Percentiles rank a stretch among this genome's conserved stretches.
Conservation (phyloP, 2,888 invertebrate genomes). For the Mythimna albipuncta region DNA sequence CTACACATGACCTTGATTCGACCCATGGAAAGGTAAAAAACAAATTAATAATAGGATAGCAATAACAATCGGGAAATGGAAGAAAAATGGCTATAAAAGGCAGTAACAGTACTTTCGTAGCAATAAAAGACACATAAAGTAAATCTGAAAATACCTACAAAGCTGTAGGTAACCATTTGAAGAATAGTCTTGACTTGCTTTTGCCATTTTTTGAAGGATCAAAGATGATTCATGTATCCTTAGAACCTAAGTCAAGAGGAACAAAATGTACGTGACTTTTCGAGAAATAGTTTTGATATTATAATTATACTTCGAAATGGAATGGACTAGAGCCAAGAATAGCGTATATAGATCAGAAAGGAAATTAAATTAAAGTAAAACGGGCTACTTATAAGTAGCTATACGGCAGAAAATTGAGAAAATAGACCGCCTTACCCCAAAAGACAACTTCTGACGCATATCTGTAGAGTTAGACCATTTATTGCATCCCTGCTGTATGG, state of each 20-base stretch:
- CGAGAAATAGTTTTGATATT: slow-evolving; percentile 4
- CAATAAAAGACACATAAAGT: slow-evolving; percentile 3
- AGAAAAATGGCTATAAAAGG: neutral
- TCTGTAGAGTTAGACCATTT: too few species aligned
- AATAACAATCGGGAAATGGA: neutral
- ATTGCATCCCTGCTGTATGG: too few species aligned
- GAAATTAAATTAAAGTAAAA: neutral
- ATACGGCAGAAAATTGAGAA: too few species aligned
- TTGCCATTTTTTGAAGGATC: slow-evolving; percentile 15
- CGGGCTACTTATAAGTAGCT: too few species aligned
- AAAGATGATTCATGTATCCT: slow-evolving; percentile 34
- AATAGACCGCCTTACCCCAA: too few species aligned
- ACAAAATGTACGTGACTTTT: slow-evolving; percentile 29
- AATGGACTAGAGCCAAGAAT: neutral
- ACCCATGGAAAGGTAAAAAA: slow-evolving; percentile 1
- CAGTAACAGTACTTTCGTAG: neutral
- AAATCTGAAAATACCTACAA: slow-evolving; percentile 7
- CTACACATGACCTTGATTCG: neutral
- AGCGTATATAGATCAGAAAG: neutral
- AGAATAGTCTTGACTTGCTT: slow-evolving; percentile 20
- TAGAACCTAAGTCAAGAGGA: slow-evolving; percentile 16
- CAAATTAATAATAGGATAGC: neutral
- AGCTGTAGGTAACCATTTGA: slow-evolving; percentile 1
- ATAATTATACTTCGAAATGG: slow-evolving; percentile 4
- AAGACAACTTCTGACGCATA: too few species aligned